These are phyloP conservation scores for Cotesia typhae DNA, from an alignment of 1,140 invertebrate genomes.

Conservation along the genomic window DNA sequence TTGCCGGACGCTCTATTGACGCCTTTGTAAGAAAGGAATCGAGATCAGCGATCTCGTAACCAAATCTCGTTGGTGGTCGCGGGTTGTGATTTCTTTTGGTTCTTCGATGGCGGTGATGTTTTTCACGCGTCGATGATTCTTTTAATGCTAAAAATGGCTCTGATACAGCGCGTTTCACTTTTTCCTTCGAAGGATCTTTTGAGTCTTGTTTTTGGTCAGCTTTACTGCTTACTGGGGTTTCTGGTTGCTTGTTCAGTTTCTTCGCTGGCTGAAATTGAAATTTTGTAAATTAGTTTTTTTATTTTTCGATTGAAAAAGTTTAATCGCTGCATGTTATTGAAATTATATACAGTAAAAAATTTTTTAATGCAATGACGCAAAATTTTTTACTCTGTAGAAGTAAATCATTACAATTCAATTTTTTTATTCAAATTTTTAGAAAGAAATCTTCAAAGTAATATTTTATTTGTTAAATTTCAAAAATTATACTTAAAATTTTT, in stretches of 20 bases:
- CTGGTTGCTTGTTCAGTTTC: not conserved
- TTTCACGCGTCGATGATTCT: conserved; percentile 46
- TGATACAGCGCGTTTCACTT: conserved; percentile 54
- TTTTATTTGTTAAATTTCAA: no score
- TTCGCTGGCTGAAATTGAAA: conserved; percentile 1
- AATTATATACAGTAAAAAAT: no score
- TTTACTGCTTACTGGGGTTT: conserved; percentile 20
- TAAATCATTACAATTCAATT: no score
- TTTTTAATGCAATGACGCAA: no score
- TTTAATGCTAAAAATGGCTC: conserved; percentile 51
- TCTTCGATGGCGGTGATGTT: conserved; percentile 48
- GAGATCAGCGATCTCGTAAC: conserved; percentile 79
- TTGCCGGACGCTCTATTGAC: conserved; percentile 76
- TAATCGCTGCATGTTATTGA: no score
- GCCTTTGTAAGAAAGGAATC: conserved; percentile 78
- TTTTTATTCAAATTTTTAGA: no score
- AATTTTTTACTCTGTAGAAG: no score
- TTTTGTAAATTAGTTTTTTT: no score
- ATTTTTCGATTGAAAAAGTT: no score
- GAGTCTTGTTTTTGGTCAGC: conserved; percentile 14
- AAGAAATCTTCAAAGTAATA: no score
- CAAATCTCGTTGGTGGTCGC: conserved; percentile 64
- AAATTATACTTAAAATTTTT: no score
- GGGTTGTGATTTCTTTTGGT: conserved; percentile 51
- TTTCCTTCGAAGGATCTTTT: conserved; percentile 39